Base-by-base conservation (phyloP, 2,113 vertebrate genomes). In the Dendrocopos noguchii region DNA sequence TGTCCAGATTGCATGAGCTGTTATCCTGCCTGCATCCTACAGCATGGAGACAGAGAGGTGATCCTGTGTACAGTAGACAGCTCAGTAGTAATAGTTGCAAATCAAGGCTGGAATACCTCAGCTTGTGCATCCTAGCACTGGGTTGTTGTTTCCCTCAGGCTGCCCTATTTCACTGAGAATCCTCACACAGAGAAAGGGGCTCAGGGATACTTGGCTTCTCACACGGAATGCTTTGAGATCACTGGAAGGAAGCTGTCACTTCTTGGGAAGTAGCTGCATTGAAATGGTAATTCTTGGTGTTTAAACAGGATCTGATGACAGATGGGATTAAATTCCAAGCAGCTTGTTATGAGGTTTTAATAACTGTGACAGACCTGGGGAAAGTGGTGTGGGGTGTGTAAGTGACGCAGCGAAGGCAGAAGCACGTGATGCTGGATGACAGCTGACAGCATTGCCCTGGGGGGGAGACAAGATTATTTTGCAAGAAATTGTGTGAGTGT, bases 321-420 rank as follows among this genome's bases (percentile, higher is more conserved):
- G 94, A 94, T 95, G 93, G 91, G 84, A 90, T 94, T 96, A 92
- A 91, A 95, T 87, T 85, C 83, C 80, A 96, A 97, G 89, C 77
- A 95, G 83, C 75, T 91, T 74, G 86, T 93, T 87, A 93, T 2
- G 25, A 79, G 82, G 90, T 80, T 93, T 95, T 89, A 97, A 86
- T 94, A 94, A 94, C 93, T 68, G 82, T 91, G 87, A 91, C 79
- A 95, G 94, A 95, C 87, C 90, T 90, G 90, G 80, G 87, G 83
- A 86, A 56, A 92, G 88, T 55, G 88, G 76, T 55, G 82, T 90
- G 85, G 87, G 66, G 84, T 86, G 77, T 85, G 75, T 66, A 91
- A 82, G 75, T 11, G 42, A 93, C 73, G 63, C 74, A 75, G 91
- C 0, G 10, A 88, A 93, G 80, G 84, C 78, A 93, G 87, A 55